Base-by-base conservation (phyloP, 2,797 vertebrate genomes). In the Xiphophorus birchmanni region DNA sequence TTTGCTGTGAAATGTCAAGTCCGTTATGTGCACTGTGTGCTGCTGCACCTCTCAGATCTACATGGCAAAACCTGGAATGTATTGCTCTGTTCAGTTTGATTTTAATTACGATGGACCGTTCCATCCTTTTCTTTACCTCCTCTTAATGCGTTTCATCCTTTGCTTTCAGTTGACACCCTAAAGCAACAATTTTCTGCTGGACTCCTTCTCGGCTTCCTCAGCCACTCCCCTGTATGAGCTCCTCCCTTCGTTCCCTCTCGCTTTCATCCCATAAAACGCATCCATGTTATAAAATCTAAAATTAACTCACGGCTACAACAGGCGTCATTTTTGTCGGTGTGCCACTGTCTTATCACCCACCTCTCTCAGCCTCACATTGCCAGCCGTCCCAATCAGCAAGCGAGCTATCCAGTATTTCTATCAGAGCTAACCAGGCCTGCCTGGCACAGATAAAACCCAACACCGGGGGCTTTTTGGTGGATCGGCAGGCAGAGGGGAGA, bases 401-500 rank as follows among this genome's bases (percentile, higher is more conserved):
- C 77, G 32, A 75, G 80, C 85, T 83, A 91, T 94, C 88, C 86
- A 65, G 65, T 76, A 77, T 89, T 89, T 91, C 89, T 91, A 89
- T 93, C 91, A 82, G 82, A 79, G 89, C 86, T 87, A 85, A 90
- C 91, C 92, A 89, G 83, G 85, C 80, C 91, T 93, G 92, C 84
- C 56, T 86, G 88, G 86, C 83, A 72, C 82, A 86, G 93, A 93
- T 94, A 93, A 90, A 93, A 81, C 78, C 32, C 42, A 13, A 69
- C 86, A 88, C 83, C 77, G 78, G 79, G 78, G 76, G 79, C 50
- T 86, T 91, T 89, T 79, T 80, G 84, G 82, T 84, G 78, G 83
- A 80, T 89, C 29, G 15, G 67, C 13, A 37, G 79, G 79, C 85
- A 84, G 80, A 42, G 84, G 77, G 77, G 80, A 86, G 79, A 81